phyloP scores from a whole-genome alignment of 2,113 vertebrate species.

The Micronisus gabar region DNA sequence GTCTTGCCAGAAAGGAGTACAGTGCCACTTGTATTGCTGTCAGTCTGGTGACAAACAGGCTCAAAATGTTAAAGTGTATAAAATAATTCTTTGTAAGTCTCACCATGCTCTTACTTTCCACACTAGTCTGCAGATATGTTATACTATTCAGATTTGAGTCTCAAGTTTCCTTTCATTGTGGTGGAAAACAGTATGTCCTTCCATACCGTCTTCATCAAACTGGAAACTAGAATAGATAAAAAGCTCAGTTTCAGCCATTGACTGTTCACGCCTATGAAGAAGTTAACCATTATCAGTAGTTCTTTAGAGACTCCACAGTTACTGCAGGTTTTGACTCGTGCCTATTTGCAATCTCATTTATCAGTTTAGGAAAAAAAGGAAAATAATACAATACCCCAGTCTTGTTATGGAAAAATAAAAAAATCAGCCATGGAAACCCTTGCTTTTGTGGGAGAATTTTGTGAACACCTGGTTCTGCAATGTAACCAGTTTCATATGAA shows the following conservation, averaged over 20 bases:
- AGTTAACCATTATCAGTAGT: not conserved
- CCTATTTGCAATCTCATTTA: not conserved
- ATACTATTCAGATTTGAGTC: not conserved
- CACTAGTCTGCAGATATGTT: not conserved
- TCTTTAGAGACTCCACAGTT: not conserved
- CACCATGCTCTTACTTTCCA: not conserved
- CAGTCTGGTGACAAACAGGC: not conserved
- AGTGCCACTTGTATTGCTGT: not conserved
- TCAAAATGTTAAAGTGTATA: not conserved
- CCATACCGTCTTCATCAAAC: not conserved
- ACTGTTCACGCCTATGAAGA: not conserved
- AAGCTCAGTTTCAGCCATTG: not conserved
- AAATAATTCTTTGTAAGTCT: not conserved
- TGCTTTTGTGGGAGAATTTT: not conserved
- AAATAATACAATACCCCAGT: not conserved
- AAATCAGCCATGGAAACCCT: not conserved
- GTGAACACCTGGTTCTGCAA: not conserved
- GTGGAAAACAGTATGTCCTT: not conserved
- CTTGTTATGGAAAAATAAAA: not conserved
- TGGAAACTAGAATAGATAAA: not conserved
- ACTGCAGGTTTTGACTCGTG: rapidly evolving
- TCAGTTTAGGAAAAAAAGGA: not conserved
- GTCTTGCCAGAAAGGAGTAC: not conserved
- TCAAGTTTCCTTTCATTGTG: not conserved
- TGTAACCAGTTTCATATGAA: not conserved